Conservation (phyloP, 2,797 vertebrate genomes). For the Sparus aurata region DNA sequence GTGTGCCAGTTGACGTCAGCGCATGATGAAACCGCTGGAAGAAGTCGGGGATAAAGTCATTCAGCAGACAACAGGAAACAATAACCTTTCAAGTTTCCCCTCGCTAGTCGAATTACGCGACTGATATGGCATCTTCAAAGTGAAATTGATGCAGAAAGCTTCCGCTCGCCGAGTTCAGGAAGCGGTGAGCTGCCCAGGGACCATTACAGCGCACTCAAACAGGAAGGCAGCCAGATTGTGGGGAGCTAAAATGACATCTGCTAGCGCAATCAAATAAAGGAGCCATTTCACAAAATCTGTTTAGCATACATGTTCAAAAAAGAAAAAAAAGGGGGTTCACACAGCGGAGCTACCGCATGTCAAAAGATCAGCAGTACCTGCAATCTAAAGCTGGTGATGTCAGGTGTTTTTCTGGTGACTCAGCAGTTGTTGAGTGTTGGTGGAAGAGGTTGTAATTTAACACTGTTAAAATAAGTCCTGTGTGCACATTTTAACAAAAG, state of each 20-base stretch:
- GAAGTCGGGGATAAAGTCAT: slow-evolving; percentile 73
- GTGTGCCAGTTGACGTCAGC: slow-evolving; percentile 72
- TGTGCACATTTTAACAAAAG: background rate
- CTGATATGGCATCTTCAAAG: slow-evolving; percentile 86
- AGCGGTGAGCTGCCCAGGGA: slow-evolving; percentile 84
- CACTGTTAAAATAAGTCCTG: background rate
- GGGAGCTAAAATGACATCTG: slow-evolving; percentile 87
- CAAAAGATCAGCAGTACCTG: slow-evolving; percentile 23
- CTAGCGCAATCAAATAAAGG: slow-evolving; percentile 84
- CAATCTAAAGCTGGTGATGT: slow-evolving; percentile 38
- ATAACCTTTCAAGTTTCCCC: slow-evolving; percentile 83
- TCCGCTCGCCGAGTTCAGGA: slow-evolving; percentile 85
- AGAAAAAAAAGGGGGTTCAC: slow-evolving; percentile 49
- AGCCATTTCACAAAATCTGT: slow-evolving; percentile 79
- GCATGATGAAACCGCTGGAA: slow-evolving; percentile 74
- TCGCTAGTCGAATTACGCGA: slow-evolving; percentile 78
- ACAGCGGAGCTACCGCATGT: slow-evolving; percentile 44
- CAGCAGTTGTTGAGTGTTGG: slow-evolving; percentile 21
- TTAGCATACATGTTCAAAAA: slow-evolving; percentile 72
- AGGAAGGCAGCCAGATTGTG: slow-evolving; percentile 85
- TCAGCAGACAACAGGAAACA: slow-evolving; percentile 86
- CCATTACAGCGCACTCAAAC: slow-evolving; percentile 84
- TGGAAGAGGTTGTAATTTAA: background rate
- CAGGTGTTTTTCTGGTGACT: slow-evolving; percentile 40
- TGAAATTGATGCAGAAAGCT: slow-evolving; percentile 86